These are phyloP conservation scores for Cataglyphis albicans DNA, from an alignment of 2,888 invertebrate genomes.

Conservation along the genomic window DNA sequence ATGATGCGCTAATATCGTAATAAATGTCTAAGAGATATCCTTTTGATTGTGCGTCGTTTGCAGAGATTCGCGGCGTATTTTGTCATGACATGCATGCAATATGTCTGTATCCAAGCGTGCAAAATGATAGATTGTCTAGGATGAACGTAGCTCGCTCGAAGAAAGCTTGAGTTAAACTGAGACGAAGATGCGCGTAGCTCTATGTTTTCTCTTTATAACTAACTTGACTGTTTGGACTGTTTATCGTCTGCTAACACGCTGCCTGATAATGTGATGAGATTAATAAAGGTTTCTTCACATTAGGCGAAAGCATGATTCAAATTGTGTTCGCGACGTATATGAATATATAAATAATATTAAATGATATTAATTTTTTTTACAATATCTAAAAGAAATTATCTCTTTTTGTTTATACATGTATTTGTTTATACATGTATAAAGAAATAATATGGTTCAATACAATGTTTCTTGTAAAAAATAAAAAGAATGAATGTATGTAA, in stretches of 20 bases:
- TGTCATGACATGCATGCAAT: not conserved
- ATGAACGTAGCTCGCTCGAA: not conserved
- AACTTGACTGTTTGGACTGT: conserved; percentile 31
- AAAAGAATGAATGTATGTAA: not conserved
- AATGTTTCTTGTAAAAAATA: not conserved
- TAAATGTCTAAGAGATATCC: not conserved
- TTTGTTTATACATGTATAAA: not conserved
- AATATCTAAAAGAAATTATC: conserved; percentile 1
- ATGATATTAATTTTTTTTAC: not conserved
- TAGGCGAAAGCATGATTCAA: not conserved
- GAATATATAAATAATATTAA: not conserved
- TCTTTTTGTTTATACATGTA: not conserved
- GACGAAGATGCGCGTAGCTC: conserved; percentile 5
- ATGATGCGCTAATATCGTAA: not conserved
- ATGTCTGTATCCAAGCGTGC: not conserved
- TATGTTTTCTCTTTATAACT: conserved; percentile 34
- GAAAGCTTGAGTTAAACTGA: conserved; percentile 33
- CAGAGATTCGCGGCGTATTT: not conserved
- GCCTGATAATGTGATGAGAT: conserved; percentile 15
- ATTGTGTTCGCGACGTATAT: not conserved
- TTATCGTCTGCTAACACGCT: conserved; percentile 34
- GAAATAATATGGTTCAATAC: not conserved
- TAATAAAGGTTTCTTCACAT: conserved; percentile 12
- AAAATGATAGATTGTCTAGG: not conserved
- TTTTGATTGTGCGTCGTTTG: not conserved